Percentiles rank a stretch among this genome's conserved stretches.
Conservation (phyloP, 2,888 invertebrate species). For the Dione vanillae region DNA sequence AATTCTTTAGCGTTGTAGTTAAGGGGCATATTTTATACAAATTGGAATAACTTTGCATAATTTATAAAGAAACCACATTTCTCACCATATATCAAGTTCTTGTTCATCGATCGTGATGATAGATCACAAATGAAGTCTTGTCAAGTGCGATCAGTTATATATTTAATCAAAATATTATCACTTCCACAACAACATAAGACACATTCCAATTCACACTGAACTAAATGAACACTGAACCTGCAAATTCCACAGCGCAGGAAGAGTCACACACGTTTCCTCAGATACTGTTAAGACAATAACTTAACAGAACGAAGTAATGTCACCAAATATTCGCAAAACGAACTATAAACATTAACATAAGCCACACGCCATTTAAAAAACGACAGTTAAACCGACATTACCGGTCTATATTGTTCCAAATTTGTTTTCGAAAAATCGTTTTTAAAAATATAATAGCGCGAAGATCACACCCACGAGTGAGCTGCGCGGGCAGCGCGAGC, state of each 20-base stretch:
- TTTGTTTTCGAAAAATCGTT: conserved; percentile 66
- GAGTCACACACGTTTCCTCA: conserved; percentile 75
- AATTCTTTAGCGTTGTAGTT: conserved; percentile 24
- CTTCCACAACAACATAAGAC: conserved; percentile 75
- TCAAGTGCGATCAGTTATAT: conserved; percentile 47
- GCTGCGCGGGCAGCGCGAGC: conserved; percentile 80
- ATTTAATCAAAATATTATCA: conserved; percentile 60
- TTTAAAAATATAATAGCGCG: conserved; percentile 48
- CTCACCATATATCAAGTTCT: conserved; percentile 73
- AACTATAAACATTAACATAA: conserved; percentile 70
- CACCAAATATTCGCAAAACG: conserved; percentile 76
- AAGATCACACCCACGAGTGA: conserved; percentile 68
- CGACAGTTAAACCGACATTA: conserved; percentile 76
- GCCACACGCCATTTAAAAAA: conserved; percentile 67
- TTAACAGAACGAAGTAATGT: conserved; percentile 75
- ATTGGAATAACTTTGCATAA: background rate
- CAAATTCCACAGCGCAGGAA: conserved; percentile 71
- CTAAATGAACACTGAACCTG: conserved; percentile 73
- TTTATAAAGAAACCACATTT: conserved; percentile 37
- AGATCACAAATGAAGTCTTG: conserved; percentile 72
- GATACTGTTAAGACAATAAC: conserved; percentile 72
- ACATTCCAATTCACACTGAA: conserved; percentile 76
- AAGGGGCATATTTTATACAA: background rate
- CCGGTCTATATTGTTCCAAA: conserved; percentile 79
- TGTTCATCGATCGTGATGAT: conserved; percentile 43